Conservation (phyloP, 2,888 invertebrate genomes). For the Sepiola atlantica region DNA sequence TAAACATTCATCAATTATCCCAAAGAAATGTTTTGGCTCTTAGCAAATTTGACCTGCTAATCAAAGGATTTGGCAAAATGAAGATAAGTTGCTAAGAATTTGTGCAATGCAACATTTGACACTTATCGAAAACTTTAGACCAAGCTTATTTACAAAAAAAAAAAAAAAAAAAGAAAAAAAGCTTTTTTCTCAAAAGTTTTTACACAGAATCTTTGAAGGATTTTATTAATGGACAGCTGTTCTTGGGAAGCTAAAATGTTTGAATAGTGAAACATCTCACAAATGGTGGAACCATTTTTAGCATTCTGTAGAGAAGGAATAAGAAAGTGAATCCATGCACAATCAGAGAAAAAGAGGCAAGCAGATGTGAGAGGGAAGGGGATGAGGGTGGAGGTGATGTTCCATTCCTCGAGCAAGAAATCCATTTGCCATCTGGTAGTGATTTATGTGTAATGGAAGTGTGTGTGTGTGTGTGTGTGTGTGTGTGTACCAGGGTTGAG, state of each 20-base stretch:
- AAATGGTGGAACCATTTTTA: neutral
- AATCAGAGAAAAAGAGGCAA: neutral
- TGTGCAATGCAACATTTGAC: too few species aligned
- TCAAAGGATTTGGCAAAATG: too few species aligned
- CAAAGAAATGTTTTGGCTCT: too few species aligned
- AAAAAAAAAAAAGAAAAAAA: too few species aligned
- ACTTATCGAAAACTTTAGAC: too few species aligned
- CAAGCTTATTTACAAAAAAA: too few species aligned
- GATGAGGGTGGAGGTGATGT: neutral
- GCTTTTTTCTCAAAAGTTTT: too few species aligned
- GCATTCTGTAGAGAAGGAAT: neutral
- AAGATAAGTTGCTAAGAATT: too few species aligned
- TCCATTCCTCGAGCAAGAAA: neutral
- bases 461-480: neutral
- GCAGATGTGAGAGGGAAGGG: neutral
- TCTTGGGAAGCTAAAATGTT: neutral
- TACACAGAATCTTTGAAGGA: too few species aligned
- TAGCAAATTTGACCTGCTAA: too few species aligned
- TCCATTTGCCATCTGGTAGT: slow-evolving; percentile 43
- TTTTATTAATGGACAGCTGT: neutral
- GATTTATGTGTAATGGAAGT: neutral
- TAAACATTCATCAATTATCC: too few species aligned
- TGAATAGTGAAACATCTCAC: neutral
- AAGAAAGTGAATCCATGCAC: neutral
- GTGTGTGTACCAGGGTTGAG: neutral